Evolutionary conservation across 2,113 vertebrate species (phyloP).

Genomic region (Macquaria australasica): DNA sequence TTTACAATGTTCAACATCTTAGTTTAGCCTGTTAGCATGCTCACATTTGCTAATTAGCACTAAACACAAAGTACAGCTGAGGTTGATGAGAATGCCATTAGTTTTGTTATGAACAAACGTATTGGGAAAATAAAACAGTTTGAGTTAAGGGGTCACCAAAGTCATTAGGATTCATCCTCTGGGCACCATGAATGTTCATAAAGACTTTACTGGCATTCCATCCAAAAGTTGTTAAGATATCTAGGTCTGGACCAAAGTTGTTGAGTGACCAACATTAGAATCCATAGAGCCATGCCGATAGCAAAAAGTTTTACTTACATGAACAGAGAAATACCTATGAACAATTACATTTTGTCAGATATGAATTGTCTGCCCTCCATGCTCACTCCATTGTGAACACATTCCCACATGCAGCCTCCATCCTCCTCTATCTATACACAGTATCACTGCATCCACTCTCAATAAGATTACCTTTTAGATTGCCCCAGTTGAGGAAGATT

Average conservation of each 20-base stretch:
- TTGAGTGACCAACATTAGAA: background rate
- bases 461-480: constrained; percentile 44
- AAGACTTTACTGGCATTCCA: background rate
- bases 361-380: background rate
- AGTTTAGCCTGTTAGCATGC: background rate
- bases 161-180: background rate
- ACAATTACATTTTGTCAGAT: background rate
- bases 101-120: background rate
- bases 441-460: constrained; percentile 26
- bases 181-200: background rate
- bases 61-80: background rate
- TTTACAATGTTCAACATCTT: background rate
- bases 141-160: background rate
- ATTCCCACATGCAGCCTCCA: background rate
- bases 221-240: background rate
- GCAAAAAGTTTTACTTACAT: background rate
- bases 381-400: background rate
- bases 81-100: background rate
- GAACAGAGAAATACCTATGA: background rate
- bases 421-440: constrained; percentile 1
- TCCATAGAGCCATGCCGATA: background rate
- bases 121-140: background rate
- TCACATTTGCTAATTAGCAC: background rate
- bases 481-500: constrained; percentile 37
- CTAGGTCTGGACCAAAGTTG: background rate